phyloP scores from a whole-genome alignment of 1,140 invertebrate genomes.

The Orchestia grillus region DNA sequence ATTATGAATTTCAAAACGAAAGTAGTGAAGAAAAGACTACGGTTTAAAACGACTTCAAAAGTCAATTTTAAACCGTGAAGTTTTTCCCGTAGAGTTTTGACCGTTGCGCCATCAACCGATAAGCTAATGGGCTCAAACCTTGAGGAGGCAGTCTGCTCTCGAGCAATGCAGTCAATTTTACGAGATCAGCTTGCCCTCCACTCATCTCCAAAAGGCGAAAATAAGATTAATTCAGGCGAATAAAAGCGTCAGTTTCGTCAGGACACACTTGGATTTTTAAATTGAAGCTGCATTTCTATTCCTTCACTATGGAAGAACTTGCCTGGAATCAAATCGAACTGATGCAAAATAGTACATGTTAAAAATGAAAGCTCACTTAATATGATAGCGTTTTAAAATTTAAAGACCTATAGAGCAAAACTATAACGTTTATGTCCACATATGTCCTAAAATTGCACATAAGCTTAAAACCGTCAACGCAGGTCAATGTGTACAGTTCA shows the following conservation, averaged over 20 bases:
- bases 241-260: not conserved
- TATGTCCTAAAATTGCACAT: not conserved
- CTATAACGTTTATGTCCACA: not conserved
- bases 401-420: not conserved
- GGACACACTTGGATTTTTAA: not conserved
- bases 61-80: not conserved
- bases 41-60: no score
- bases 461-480: no score
- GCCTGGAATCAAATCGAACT: not conserved
- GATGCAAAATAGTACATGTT: not conserved
- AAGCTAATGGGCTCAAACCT: not conserved
- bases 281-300: not conserved
- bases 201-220: not conserved
- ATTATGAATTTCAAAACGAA: no score
- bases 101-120: not conserved
- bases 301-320: not conserved
- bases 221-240: not conserved
- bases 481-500: not conserved
- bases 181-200: not conserved
- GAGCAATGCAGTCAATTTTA: constrained; percentile 29
- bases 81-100: not conserved
- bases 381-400: not conserved
- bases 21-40: no score
- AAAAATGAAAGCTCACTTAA: not conserved
- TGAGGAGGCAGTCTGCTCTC: not conserved